Conservation (phyloP, 2,888 invertebrate species). For the Cheilosia scutellata region DNA sequence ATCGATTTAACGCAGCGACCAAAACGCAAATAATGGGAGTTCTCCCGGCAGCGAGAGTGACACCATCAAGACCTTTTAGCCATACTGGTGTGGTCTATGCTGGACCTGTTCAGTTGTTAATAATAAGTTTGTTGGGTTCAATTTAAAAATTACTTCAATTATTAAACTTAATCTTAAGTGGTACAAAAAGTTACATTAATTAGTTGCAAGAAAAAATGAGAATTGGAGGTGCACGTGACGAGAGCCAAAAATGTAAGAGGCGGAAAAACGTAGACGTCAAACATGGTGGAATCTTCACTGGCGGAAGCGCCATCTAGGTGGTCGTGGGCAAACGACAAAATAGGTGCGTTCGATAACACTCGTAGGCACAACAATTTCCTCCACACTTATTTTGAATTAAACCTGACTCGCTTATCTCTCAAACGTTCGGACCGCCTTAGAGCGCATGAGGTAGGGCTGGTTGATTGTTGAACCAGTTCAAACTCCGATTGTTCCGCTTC, state of each 20-base stretch:
- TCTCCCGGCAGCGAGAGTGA: conserved; percentile 5
- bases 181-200: no score
- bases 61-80: conserved; percentile 17
- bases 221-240: no score
- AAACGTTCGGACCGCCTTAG: conserved; percentile 22
- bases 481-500: not conserved
- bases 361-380: conserved; percentile 49
- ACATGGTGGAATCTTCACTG: no score
- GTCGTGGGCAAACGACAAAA: no score
- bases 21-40: conserved; percentile 7
- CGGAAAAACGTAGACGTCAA: no score
- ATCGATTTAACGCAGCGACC: not conserved
- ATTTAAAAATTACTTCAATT: no score
- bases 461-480: not conserved
- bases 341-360: not conserved
- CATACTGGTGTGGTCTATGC: no score
- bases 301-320: no score
- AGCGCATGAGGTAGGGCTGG: not conserved
- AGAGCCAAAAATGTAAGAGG: no score
- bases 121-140: not conserved
- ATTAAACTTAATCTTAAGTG: no score
- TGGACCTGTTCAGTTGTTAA: conserved; percentile 10
- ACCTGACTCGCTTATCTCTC: conserved; percentile 1
- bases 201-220: no score
- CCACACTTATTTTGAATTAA: conserved; percentile 19